Evolutionary conservation across 1,140 invertebrate genomes (phyloP).

Genomic region (Caenorhabditis tropicalis): DNA sequence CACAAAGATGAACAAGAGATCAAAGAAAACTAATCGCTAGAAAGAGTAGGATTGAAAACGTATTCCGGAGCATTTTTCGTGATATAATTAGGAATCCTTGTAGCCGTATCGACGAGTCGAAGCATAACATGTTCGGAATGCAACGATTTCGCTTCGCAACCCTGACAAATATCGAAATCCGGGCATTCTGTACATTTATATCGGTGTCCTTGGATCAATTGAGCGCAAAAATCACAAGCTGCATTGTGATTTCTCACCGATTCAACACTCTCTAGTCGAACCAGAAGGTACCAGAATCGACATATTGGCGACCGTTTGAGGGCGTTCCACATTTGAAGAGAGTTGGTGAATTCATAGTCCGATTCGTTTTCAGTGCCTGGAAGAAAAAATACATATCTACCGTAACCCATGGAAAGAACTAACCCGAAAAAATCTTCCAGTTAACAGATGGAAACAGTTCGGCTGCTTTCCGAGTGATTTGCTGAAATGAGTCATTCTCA

Average conservation of each 20-base stretch:
- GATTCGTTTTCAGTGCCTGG: not conserved
- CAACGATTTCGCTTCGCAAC: not conserved
- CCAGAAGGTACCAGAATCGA: not conserved
- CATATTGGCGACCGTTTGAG: not conserved
- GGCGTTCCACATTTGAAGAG: not conserved
- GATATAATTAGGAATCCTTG: not conserved
- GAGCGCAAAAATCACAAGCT: not conserved
- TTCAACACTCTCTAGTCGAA: not conserved
- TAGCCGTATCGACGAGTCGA: not conserved
- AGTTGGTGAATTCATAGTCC: not conserved
- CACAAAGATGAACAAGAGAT: too few relatives aligned
- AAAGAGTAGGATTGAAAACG: too few relatives aligned
- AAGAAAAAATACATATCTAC: not conserved
- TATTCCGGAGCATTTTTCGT: not conserved
- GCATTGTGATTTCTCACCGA: not conserved
- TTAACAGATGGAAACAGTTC: not conserved
- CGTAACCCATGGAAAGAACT: not conserved
- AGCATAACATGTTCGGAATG: not conserved
- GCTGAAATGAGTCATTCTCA: not conserved
- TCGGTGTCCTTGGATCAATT: not conserved
- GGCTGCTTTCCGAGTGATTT: not conserved
- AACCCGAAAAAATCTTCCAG: not conserved
- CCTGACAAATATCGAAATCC: not conserved
- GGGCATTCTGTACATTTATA: not conserved
- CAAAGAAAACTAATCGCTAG: too few relatives aligned